Percentiles rank a stretch among this genome's conserved stretches.
Evolutionary conservation across 1,140 invertebrate species (phyloP).

Genomic region (Himalopsyche phryganea): DNA sequence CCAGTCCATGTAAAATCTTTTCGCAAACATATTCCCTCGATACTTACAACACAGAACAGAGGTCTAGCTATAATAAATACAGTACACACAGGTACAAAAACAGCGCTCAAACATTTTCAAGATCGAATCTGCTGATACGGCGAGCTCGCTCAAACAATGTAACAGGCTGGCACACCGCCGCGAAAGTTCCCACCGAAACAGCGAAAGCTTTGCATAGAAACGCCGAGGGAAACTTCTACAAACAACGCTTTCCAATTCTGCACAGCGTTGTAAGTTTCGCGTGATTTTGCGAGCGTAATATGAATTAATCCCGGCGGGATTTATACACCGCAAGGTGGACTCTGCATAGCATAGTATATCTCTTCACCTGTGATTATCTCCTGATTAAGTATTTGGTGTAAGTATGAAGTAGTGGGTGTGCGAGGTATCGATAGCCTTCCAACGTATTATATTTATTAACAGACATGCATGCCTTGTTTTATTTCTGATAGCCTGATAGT

Average conservation of each 20-base stretch:
- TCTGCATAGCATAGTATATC: slow-evolving; percentile 11
- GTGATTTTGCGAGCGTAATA: neutral
- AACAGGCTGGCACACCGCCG: neutral
- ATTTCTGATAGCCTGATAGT: too few species aligned
- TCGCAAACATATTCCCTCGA: slow-evolving; percentile 2
- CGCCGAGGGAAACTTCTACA: neutral
- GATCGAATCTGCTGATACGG: slow-evolving; percentile 23
- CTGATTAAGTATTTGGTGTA: slow-evolving; percentile 17
- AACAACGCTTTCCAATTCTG: neutral
- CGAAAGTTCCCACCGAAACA: neutral
- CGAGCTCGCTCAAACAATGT: slow-evolving; percentile 13
- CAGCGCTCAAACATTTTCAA: slow-evolving; percentile 29
- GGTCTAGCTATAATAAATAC: slow-evolving; percentile 25
- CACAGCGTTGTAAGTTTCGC: slow-evolving; percentile 7
- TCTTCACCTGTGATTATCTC: slow-evolving; percentile 9
- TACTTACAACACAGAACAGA: slow-evolving; percentile 22
- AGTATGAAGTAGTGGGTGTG: slow-evolving; percentile 8
- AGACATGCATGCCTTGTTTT: too few species aligned
- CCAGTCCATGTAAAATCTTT: slow-evolving; percentile 12
- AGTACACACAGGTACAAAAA: slow-evolving; percentile 25
- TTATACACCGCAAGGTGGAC: slow-evolving; percentile 6
- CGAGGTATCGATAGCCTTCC: too few species aligned
- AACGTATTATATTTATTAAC: too few species aligned
- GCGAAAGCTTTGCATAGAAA: neutral
- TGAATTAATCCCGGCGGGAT: neutral